Conservation (phyloP, 2,888 invertebrate genomes). For the Lepidocyrtoides sp. region DNA sequence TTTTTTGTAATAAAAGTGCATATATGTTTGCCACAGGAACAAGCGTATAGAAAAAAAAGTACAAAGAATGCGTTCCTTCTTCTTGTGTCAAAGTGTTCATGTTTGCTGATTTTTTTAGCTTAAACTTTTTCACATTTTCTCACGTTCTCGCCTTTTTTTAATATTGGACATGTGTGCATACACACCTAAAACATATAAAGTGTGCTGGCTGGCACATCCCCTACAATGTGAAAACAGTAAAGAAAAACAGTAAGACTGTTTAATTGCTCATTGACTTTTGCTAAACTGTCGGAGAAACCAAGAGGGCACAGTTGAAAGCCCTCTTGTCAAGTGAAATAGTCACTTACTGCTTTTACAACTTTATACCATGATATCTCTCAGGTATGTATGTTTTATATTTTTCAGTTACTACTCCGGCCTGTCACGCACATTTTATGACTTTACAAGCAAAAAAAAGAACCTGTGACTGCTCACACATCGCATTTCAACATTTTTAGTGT, state of each 20-base stretch:
- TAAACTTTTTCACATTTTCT: slow-evolving; percentile 68
- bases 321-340: too few relatives aligned
- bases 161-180: neutral
- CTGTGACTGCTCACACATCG: neutral
- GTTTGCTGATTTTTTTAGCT: slow-evolving; percentile 66
- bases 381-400: too few relatives aligned
- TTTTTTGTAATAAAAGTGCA: neutral
- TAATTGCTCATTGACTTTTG: slow-evolving; percentile 64
- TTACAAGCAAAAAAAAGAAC: slow-evolving; percentile 24
- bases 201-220: slow-evolving; percentile 60
- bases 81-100: slow-evolving; percentile 13
- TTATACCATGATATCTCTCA: too few relatives aligned
- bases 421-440: slow-evolving; percentile 37
- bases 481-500: neutral
- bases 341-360: neutral
- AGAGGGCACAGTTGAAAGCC: neutral
- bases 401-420: neutral
- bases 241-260: slow-evolving; percentile 24
- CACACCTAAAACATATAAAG: neutral
- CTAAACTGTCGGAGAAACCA: slow-evolving; percentile 54
- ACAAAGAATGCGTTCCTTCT: neutral
- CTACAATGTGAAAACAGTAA: slow-evolving; percentile 54
- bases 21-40: neutral
- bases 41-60: neutral
- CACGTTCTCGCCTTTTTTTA: slow-evolving; percentile 51